Evolutionary conservation across 2,113 vertebrate genomes (phyloP).

Genomic region (Egretta garzetta): DNA sequence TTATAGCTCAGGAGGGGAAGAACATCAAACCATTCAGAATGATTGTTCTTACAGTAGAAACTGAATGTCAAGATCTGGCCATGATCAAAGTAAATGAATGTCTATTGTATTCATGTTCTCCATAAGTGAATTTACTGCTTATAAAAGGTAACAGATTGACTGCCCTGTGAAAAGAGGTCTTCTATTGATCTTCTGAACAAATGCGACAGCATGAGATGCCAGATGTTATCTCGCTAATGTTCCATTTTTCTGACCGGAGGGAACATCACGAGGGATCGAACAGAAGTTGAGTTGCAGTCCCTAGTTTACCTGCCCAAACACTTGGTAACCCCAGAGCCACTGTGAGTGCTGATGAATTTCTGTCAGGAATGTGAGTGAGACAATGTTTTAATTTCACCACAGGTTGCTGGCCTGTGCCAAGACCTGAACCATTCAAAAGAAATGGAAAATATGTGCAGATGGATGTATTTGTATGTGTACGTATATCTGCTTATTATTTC

Average conservation of each 20-base stretch:
- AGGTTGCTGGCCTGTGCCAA: neutral
- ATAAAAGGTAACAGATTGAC: neutral
- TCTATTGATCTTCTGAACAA: conserved; percentile 10
- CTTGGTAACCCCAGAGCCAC: accelerated
- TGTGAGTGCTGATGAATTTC: neutral
- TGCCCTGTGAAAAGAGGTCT: neutral
- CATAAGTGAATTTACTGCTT: conserved; percentile 1
- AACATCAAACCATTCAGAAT: neutral
- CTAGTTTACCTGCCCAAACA: neutral
- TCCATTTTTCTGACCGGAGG: neutral
- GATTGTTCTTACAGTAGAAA: neutral
- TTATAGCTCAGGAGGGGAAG: neutral
- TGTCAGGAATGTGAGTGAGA: neutral
- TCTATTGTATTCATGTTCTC: neutral
- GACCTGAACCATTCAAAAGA: neutral
- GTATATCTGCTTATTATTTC: neutral
- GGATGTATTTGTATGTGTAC: neutral
- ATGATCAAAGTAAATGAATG: conserved; percentile 24
- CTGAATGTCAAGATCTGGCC: conserved; percentile 14
- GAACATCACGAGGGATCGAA: neutral
- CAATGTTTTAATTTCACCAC: neutral
- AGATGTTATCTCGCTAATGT: neutral
- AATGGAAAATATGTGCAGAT: neutral
- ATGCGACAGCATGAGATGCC: neutral
- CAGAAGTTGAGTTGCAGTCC: neutral